phyloP scores from a whole-genome alignment of 2,797 vertebrate genomes.

The Micrastur ruficollis region DNA sequence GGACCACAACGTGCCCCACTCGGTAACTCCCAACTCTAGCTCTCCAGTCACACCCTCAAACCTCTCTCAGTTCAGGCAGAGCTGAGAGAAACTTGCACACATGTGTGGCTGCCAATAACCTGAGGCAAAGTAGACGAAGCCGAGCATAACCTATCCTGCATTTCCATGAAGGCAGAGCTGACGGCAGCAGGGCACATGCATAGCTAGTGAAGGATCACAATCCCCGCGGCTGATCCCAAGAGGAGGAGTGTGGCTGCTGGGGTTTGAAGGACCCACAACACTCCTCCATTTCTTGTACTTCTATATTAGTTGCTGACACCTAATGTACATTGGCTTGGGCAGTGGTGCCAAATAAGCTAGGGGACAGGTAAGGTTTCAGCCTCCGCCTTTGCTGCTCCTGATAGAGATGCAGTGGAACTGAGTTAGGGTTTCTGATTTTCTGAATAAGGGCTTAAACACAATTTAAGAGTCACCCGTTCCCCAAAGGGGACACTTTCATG shows the following conservation, averaged over 20 bases:
- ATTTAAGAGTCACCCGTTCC: neutral
- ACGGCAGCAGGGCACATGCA: accelerated
- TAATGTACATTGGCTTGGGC: neutral
- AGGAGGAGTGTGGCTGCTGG: neutral
- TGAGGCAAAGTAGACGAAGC: neutral
- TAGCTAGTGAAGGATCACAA: neutral
- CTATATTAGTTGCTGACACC: neutral
- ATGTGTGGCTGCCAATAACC: neutral
- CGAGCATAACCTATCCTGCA: neutral
- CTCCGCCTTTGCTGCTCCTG: neutral
- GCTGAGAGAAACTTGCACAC: neutral
- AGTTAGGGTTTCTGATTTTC: neutral
- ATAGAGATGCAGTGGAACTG: accelerated
- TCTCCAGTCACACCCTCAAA: neutral
- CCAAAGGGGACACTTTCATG: neutral
- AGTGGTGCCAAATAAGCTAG: neutral
- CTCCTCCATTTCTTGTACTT: neutral
- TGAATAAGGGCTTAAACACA: neutral
- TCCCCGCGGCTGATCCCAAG: neutral
- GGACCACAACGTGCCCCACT: accelerated
- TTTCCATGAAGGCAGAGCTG: neutral
- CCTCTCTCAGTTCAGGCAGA: neutral
- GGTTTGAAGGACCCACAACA: neutral
- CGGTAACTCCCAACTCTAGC: accelerated
- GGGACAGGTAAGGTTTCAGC: neutral